phyloP scores from a whole-genome alignment of 2,888 invertebrate species.

The Euplagia quadripunctaria region DNA sequence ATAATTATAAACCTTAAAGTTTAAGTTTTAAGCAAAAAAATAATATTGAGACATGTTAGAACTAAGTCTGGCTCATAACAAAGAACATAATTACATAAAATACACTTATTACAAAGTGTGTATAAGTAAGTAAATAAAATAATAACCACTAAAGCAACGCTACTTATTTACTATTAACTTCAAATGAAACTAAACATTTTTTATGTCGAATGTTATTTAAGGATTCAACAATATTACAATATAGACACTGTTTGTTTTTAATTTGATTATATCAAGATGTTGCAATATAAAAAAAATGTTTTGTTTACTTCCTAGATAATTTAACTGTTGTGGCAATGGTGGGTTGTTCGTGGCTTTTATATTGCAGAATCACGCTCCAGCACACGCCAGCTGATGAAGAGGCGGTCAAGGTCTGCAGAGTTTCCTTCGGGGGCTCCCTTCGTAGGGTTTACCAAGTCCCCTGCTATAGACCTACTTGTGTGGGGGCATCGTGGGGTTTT shows the following conservation, averaged over 20 bases:
- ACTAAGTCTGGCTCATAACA: not conserved
- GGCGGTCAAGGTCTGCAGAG: not conserved
- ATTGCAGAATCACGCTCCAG: too few relatives aligned
- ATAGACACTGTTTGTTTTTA: not conserved
- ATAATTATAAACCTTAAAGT: too few relatives aligned
- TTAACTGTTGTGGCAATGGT: not conserved
- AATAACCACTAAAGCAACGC: not conserved
- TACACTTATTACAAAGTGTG: not conserved
- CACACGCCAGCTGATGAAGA: not conserved
- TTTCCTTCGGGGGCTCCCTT: not conserved
- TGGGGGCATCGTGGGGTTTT: too few relatives aligned
- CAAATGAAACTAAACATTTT: not conserved
- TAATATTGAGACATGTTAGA: not conserved
- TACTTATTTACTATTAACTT: slow-evolving; percentile 8
- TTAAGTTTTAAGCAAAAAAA: not conserved
- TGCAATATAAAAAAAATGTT: not conserved
- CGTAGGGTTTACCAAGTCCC: not conserved
- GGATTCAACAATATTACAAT: not conserved
- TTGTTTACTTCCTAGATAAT: not conserved
- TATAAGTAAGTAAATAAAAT: not conserved
- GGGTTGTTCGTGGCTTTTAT: not conserved
- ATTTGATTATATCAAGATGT: not conserved
- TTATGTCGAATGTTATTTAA: not conserved
- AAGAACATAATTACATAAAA: not conserved
- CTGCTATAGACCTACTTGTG: not conserved